Evolutionary conservation across 2,888 invertebrate genomes (phyloP).

Genomic region (Apotomis capreana): DNA sequence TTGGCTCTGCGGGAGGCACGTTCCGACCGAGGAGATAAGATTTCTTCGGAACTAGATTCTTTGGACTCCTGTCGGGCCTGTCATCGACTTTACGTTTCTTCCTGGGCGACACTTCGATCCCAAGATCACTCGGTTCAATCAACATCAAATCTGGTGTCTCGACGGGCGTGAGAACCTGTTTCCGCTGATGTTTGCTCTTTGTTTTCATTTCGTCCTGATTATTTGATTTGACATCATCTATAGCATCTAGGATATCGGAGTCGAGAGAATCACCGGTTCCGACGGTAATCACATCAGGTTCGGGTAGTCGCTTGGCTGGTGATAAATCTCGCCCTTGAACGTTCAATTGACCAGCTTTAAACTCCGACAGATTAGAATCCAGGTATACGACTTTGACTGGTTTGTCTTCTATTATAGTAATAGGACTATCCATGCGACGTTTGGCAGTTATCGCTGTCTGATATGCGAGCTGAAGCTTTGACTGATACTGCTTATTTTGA

Average conservation of each 20-base stretch:
- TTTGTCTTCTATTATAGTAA: constrained; percentile 76
- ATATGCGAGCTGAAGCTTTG: constrained; percentile 74
- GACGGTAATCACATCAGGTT: constrained; percentile 51
- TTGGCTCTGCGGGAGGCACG: constrained; percentile 50
- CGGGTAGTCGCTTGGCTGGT: constrained; percentile 56
- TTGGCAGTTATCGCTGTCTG: constrained; percentile 69
- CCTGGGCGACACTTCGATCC: constrained; percentile 67
- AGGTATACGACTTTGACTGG: constrained; percentile 77
- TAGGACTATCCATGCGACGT: constrained; percentile 66
- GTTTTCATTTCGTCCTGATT: constrained; percentile 54
- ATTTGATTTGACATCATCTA: constrained; percentile 63
- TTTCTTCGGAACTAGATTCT: constrained; percentile 71
- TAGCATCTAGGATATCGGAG: constrained; percentile 61
- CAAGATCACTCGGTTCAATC: constrained; percentile 72
- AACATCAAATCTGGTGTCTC: constrained; percentile 75
- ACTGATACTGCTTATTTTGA: constrained; percentile 66
- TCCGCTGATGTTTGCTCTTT: constrained; percentile 77
- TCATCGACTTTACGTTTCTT: constrained; percentile 73
- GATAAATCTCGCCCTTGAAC: constrained; percentile 72
- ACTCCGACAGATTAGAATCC: constrained; percentile 61
- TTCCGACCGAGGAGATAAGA: constrained; percentile 69
- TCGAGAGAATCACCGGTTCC: constrained; percentile 66
- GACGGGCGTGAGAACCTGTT: constrained; percentile 78
- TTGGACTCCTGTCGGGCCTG: constrained; percentile 61
- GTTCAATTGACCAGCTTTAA: constrained; percentile 61